Base-by-base conservation (phyloP, 1,140 invertebrate genomes). In the Probaryconus sp. region DNA sequence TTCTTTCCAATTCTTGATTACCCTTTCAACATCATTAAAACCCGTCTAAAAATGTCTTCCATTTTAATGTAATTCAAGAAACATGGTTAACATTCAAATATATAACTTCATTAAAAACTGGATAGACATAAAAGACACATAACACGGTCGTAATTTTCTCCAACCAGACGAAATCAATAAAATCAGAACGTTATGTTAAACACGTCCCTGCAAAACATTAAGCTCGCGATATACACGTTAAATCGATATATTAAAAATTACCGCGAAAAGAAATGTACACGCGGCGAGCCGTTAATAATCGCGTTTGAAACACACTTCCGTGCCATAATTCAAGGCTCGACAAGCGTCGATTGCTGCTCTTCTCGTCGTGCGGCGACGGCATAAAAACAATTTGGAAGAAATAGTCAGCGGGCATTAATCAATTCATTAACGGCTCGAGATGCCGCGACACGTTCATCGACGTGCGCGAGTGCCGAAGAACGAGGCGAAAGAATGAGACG, bases 401-500 rank as follows among this genome's bases (percentile, higher is more conserved):
- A 79, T 78, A 78, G 75, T 77, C 79, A 77, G 77, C 43, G 75
- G 68, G 55, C 79, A 80, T 83, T 84, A 78, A 81, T 83, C 80
- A 80, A 72, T 74, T 78, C 69, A 76, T 78, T 77, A 81, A 42
- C 70, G 20, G 53, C 69, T 69, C 43, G 42, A 67, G 63, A 76
- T 77, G 70, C 55, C 38, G 55, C 33, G 35, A 51, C 45, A 67
- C 67, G 68, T 55, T 64, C 58, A 69, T 64, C 58, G 47, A 60
- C 48, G 61, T 67, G 48, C 37, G 18, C 21, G 20, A 64, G 51
- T 40, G 64, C 7, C 30, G 13, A 58, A 58, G 64, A 71, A 73
- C 9, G 18, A 51, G 42, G 9, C 10, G 30, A 50, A 56, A 45
- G 69, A 75, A 73, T 50, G 60, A 40, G 68, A 69, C 56, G 58